phyloP scores from a whole-genome alignment of 2,797 vertebrate genomes.

The Coreius guichenoti region DNA sequence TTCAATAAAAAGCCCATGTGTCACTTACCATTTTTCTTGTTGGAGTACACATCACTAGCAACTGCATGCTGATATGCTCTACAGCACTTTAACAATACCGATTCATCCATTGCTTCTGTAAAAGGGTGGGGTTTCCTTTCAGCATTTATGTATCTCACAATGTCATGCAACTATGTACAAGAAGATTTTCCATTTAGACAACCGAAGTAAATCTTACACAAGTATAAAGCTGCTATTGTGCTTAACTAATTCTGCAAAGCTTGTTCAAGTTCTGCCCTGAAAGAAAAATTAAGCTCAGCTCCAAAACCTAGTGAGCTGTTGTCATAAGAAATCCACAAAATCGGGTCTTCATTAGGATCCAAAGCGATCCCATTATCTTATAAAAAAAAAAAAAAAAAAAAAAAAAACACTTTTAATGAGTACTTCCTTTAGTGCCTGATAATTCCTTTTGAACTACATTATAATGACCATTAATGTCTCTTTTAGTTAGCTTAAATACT shows the following conservation, averaged over 20 bases:
- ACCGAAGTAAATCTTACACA: neutral
- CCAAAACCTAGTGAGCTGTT: neutral
- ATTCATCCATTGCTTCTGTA: neutral
- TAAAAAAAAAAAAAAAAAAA: neutral
- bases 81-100: neutral
- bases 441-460: neutral
- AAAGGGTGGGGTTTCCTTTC: slow-evolving; percentile 48
- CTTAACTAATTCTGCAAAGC: neutral
- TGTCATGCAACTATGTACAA: neutral
- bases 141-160: neutral
- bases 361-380: neutral
- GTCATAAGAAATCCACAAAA: neutral
- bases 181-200: neutral
- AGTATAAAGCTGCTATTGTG: neutral
- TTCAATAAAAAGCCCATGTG: neutral
- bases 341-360: neutral
- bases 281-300: neutral
- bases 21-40: neutral
- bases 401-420: neutral
- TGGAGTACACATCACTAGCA: neutral
- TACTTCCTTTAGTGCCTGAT: neutral
- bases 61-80: neutral
- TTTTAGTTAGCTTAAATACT: neutral
- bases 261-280: neutral
- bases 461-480: neutral